phyloP scores from a whole-genome alignment of 2,888 invertebrate species.

The Venustoraphidia nigricollis region DNA sequence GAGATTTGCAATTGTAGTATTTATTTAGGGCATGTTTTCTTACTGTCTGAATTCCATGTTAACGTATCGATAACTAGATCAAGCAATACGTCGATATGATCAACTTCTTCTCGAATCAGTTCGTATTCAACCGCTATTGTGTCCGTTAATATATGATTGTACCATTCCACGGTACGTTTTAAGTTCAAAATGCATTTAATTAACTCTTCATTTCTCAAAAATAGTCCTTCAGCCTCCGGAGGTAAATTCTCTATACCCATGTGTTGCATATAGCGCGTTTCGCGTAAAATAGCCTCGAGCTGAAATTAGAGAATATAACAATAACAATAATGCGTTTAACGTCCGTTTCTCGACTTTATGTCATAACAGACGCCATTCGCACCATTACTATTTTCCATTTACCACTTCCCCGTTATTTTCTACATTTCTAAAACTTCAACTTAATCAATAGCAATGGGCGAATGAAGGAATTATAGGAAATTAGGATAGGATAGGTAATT shows the following conservation, averaged over 20 bases:
- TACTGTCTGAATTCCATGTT: constrained; percentile 73
- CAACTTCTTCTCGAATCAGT: constrained; percentile 60
- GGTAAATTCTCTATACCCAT: constrained; percentile 48
- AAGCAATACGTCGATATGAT: constrained; percentile 54
- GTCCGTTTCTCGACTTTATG: too few relatives aligned
- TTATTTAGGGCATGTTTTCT: constrained; percentile 15
- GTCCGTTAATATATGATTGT: constrained; percentile 62
- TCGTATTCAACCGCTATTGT: constrained; percentile 63
- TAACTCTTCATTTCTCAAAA: constrained; percentile 51
- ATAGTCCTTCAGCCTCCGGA: constrained; percentile 44
- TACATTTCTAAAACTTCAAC: too few relatives aligned
- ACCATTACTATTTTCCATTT: too few relatives aligned
- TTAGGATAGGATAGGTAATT: too few relatives aligned
- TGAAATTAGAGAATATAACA: constrained; percentile 22
- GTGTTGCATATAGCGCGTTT: constrained; percentile 63
- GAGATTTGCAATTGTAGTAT: neutral
- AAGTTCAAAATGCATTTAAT: constrained; percentile 28
- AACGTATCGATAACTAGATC: constrained; percentile 49
- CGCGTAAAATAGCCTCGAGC: constrained; percentile 59
- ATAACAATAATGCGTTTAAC: too few relatives aligned
- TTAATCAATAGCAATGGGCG: too few relatives aligned
- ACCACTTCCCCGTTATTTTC: too few relatives aligned
- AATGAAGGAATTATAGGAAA: too few relatives aligned
- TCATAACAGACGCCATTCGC: too few relatives aligned
- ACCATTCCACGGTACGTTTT: constrained; percentile 55